Evolutionary conservation across 2,797 vertebrate species (phyloP).

Genomic region (Gobionotothen gibberifrons): DNA sequence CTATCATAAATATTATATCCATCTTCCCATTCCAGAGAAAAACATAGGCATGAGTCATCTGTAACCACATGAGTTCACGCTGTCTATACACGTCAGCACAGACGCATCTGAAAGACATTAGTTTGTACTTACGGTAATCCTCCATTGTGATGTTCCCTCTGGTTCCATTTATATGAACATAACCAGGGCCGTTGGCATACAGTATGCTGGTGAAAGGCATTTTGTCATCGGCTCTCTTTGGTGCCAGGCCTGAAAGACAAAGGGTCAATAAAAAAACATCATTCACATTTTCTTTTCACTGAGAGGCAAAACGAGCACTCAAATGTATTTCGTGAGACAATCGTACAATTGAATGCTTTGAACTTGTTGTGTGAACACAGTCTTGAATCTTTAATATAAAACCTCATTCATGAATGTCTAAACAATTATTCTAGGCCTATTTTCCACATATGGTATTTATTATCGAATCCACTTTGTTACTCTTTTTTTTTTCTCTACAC

Average conservation of each 20-base stretch:
- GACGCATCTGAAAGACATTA: slow-evolving; percentile 73
- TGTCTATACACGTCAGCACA: slow-evolving; percentile 51
- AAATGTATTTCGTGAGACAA: background rate
- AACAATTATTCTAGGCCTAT: background rate
- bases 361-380: background rate
- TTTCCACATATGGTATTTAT: background rate
- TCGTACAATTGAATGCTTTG: background rate
- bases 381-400: background rate
- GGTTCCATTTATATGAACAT: slow-evolving; percentile 83
- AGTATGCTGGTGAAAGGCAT: slow-evolving; percentile 89
- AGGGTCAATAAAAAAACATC: background rate
- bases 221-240: slow-evolving; percentile 81
- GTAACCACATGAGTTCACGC: slow-evolving; percentile 53
- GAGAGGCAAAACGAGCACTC: background rate
- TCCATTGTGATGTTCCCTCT: slow-evolving; percentile 85
- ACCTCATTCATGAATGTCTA: background rate
- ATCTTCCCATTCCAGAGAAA: slow-evolving; percentile 47
- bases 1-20: slow-evolving; percentile 41
- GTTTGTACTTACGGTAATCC: slow-evolving; percentile 83
- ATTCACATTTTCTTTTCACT: background rate
- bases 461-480: background rate
- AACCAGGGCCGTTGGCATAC: slow-evolving; percentile 88
- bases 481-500: background rate
- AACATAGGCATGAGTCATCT: slow-evolving; percentile 50
- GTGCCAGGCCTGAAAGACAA: slow-evolving; percentile 80